Conservation (phyloP, 2,888 invertebrate genomes). For the Rhyacophila evoluta region DNA sequence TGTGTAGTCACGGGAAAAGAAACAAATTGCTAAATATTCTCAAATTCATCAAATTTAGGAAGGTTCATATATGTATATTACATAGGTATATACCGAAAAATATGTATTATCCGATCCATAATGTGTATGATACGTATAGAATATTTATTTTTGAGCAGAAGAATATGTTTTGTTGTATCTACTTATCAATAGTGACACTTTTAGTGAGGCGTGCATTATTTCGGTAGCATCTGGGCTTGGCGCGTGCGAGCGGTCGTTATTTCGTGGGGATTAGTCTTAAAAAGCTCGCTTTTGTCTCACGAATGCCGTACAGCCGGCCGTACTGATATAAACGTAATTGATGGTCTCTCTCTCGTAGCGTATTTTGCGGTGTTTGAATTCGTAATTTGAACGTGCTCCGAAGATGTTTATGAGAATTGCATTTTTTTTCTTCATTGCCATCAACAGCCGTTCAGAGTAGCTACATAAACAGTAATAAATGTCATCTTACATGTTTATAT, state of each 20-base stretch:
- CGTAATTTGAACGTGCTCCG: slow-evolving; percentile 14
- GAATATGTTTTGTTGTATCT: no score
- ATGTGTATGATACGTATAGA: no score
- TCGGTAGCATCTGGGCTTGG: slow-evolving; percentile 26
- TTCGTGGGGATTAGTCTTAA: slow-evolving; percentile 28
- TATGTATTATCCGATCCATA: no score
- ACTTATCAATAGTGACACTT: neutral
- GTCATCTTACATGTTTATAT: neutral
- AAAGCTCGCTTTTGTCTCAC: slow-evolving; percentile 19
- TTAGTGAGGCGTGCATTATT: neutral
- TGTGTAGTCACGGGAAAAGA: no score
- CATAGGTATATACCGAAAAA: no score
- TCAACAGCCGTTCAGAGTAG: neutral
- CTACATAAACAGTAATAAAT: neutral
- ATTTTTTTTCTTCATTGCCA: slow-evolving; percentile 7
- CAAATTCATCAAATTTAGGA: no score
- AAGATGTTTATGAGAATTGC: slow-evolving; percentile 10
- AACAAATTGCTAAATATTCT: no score
- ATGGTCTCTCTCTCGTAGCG: neutral
- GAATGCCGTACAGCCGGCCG: slow-evolving; percentile 14
- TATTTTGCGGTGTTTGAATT: slow-evolving; percentile 3
- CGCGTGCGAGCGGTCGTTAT: slow-evolving; percentile 20
- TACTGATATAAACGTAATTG: slow-evolving; percentile 21
- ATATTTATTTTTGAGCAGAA: no score
- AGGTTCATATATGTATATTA: no score